Conservation (phyloP, 2,888 invertebrate genomes). For the Slavum lentiscoides region DNA sequence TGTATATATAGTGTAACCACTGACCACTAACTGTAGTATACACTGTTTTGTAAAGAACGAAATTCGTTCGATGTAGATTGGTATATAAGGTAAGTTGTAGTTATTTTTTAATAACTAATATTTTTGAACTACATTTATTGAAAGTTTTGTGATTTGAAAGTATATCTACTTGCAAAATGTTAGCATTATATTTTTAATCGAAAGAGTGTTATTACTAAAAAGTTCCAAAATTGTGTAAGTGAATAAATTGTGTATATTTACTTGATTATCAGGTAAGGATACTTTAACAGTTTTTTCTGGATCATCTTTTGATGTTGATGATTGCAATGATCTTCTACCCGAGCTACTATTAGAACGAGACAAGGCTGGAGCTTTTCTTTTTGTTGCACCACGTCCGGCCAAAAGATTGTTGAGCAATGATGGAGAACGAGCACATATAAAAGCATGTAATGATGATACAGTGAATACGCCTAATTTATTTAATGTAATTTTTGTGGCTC, state of each 20-base stretch:
- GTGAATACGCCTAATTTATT: constrained; percentile 96
- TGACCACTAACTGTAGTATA: no score
- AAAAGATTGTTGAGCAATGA: constrained; percentile 88
- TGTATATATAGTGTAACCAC: not conserved
- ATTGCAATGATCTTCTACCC: constrained; percentile 82
- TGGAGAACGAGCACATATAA: constrained; percentile 94
- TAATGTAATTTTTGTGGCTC: constrained; percentile 90
- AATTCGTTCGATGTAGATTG: not conserved
- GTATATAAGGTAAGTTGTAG: not conserved
- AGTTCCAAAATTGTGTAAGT: not conserved
- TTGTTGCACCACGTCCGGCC: constrained; percentile 87
- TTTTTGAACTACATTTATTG: not conserved
- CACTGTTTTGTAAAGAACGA: not conserved
- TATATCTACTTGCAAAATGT: not conserved
- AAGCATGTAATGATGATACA: constrained; percentile 96
- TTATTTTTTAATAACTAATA: not conserved
- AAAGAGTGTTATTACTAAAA: no score
- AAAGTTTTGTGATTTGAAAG: not conserved
- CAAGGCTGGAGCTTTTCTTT: constrained; percentile 84
- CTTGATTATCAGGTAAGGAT: constrained; percentile 80
- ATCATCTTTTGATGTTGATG: constrained; percentile 80
- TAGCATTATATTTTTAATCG: not conserved
- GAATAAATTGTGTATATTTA: constrained; percentile 55
- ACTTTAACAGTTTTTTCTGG: constrained; percentile 87
- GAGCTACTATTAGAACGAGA: constrained; percentile 88